Base-by-base conservation (phyloP, 2,797 vertebrate species). In the Balearica regulorum region DNA sequence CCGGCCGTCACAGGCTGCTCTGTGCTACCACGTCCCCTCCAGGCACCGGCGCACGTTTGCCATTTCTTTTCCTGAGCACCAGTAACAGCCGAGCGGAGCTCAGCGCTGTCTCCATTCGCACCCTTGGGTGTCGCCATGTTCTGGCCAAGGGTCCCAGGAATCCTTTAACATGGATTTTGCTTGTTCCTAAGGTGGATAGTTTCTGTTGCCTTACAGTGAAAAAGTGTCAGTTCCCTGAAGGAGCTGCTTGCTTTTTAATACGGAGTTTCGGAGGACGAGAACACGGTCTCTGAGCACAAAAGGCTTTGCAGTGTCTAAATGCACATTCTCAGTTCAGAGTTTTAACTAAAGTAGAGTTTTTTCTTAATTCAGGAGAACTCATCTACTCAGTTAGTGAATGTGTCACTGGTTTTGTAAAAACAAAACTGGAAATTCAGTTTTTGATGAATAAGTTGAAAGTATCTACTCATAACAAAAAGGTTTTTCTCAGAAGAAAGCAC, bases 211-310 rank as follows among this genome's bases (percentile, higher is more conserved):
- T 84, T 35, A 16, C 16, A 16, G 8, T 7, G 16, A 60, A 44
- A 20, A 31, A 49, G 5, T 0, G 3, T 13, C 51, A 13, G 51
- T 4, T 55, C 10, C 16, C 41, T 9, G 39, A 26, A 21, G 57
- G 51, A 70, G 33, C n/a, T 13, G 43, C 20, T 25, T 20, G 71
- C 26, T 60, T 24, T 13, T 26, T 55, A 16, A 11, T 4, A 3
- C 0, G 4, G 25, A 8, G 9, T 14, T 13, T 33, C 15, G 4
- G 41, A 20, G 26, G 26, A 31, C 0, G 1, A 16, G n/a, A 35
- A 7, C 33, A 5, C 1, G 4, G 9, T 14, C 43, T 24, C n/a
- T 4, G 37, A 71, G 49, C 39, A 17, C 29, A 5, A 17, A 43
- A 60, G 25, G 41, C 25, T 46, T 8, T 14, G 44, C 16, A 2